phyloP scores from a whole-genome alignment of 1,140 invertebrate genomes.

The Leptestheria dahalacensis region DNA sequence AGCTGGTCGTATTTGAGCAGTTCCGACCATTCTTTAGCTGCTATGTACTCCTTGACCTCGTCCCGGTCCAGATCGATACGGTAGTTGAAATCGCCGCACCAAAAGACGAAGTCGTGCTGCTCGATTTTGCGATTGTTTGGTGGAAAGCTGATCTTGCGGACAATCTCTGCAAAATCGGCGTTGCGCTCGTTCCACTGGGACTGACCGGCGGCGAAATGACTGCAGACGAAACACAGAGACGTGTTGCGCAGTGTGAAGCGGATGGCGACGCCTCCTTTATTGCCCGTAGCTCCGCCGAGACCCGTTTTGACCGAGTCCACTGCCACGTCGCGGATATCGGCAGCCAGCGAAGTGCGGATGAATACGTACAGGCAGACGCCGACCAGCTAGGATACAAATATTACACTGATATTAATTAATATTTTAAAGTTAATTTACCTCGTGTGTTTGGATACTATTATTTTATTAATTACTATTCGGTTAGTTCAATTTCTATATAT shows the following conservation, averaged over 20 bases:
- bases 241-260: constrained; percentile 80
- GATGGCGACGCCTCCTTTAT: constrained; percentile 94
- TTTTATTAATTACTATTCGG: too few relatives aligned
- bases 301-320: constrained; percentile 95
- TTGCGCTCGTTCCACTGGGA: constrained; percentile 89
- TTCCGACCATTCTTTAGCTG: constrained; percentile 55
- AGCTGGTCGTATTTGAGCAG: constrained; percentile 84
- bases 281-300: constrained; percentile 80
- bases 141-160: constrained; percentile 79
- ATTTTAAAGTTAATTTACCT: too few relatives aligned
- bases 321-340: constrained; percentile 78
- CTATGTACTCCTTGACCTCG: constrained; percentile 74
- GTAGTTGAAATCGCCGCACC: constrained; percentile 99
- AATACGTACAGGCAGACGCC: constrained; percentile 96
- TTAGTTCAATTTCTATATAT: too few relatives aligned
- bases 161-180: constrained; percentile 90
- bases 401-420: too few relatives aligned
- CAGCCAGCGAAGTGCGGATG: constrained; percentile 69
- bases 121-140: constrained; percentile 62
- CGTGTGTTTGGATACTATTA: too few relatives aligned
- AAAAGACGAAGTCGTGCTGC: constrained; percentile 96
- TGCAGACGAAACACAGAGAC: constrained; percentile 93
- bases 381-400: constrained; percentile 65
- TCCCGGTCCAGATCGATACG: constrained; percentile 91
- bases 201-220: constrained; percentile 97